Evolutionary conservation across 35 echinoderm and acorn worm genomes (phyloP), one percentile per base, ranked within the genome.

Genomic region (Ophioderma brevispina): DNA sequence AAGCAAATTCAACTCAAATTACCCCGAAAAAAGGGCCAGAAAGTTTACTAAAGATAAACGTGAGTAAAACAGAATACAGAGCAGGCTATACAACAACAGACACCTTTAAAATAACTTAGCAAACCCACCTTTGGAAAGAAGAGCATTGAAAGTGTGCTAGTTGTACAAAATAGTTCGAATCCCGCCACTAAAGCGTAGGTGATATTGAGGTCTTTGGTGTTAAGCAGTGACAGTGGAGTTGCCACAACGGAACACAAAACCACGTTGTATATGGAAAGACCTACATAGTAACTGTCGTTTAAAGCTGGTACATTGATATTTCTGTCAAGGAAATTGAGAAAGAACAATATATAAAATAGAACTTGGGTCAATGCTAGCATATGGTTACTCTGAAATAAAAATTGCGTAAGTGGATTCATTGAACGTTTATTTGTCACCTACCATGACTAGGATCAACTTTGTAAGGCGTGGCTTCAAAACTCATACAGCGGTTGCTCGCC

Each of bases 41-140:
- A n/a, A n/a, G n/a, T n/a, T n/a, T n/a, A n/a, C n/a, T n/a, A n/a
- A n/a, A n/a, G n/a, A n/a, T n/a, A n/a, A n/a, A n/a, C n/a, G n/a
- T n/a, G n/a, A n/a, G n/a, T n/a, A n/a, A n/a, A n/a, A n/a, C n/a
- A n/a, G n/a, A n/a, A n/a, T n/a, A n/a, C n/a, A n/a, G n/a, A n/a
- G n/a, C n/a, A n/a, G n/a, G n/a, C n/a, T n/a, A n/a, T n/a, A n/a
- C n/a, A n/a, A n/a, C n/a, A n/a, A n/a, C n/a, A n/a, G n/a, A n/a
- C n/a, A n/a, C n/a, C n/a, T n/a, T n/a, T n/a, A n/a, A n/a, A n/a
- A n/a, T n/a, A 78, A 78, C 46, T 0, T 30, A 84, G n/a, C 1
- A 63, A 43, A 79, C 90, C 87, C 52, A 96, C 94, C 78, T 96
- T 96, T 14, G 94, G 94, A 4, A 96, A 89, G 33, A 96, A 96